Conservation (phyloP, 2,888 invertebrate species). For the Luperina nickerlii region DNA sequence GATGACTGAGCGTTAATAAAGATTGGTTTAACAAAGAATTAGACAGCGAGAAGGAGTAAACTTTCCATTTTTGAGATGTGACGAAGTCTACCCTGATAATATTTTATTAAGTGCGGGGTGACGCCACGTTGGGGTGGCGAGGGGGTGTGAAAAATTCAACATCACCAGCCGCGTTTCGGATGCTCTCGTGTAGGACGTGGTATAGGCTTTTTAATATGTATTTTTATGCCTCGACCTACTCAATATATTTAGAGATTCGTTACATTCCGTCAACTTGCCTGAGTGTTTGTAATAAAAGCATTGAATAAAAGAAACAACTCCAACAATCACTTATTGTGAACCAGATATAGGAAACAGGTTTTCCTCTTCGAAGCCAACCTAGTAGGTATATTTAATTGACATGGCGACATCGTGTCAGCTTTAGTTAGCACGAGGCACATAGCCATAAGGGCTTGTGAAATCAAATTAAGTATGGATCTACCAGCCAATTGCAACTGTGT, state of each 20-base stretch:
- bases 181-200: conserved; percentile 73
- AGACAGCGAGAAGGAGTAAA: conserved; percentile 55
- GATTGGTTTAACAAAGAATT: conserved; percentile 40
- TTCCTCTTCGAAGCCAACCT: background rate
- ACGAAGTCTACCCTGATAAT: conserved; percentile 82
- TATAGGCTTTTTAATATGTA: conserved; percentile 79
- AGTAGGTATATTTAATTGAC: conserved; percentile 7
- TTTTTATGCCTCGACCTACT: conserved; percentile 73
- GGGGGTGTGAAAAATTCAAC: conserved; percentile 84
- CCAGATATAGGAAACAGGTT: background rate
- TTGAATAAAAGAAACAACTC: conserved; percentile 55
- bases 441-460: background rate
- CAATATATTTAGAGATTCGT: conserved; percentile 70
- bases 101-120: conserved; percentile 83
- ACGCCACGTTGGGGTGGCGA: conserved; percentile 65
- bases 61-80: conserved; percentile 80
- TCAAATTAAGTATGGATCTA: conserved; percentile 9
- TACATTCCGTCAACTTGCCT: conserved; percentile 60
- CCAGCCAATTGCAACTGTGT: background rate
- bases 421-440: background rate
- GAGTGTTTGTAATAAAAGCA: conserved; percentile 51
- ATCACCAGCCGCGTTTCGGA: conserved; percentile 72
- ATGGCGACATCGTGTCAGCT: background rate
- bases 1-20: background rate
- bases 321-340: conserved; percentile 19